Conservation (phyloP, 1,140 invertebrate genomes). For the Brachionus koreanus region DNA sequence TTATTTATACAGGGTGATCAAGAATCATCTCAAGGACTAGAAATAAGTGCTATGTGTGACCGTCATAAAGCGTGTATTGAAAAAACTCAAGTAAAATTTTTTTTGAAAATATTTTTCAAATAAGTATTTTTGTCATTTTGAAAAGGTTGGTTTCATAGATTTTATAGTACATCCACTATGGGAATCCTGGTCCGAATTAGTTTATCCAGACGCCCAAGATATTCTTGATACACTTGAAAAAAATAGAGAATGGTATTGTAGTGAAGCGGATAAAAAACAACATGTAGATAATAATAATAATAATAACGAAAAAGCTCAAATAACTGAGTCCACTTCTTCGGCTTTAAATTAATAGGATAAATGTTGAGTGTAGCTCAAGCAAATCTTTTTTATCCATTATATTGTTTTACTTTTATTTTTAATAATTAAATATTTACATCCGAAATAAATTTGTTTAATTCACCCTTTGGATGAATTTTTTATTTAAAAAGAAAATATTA, state of each 20-base stretch:
- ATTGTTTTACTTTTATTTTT: background rate
- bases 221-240: constrained; percentile 95
- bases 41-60: constrained; percentile 97
- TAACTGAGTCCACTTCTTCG: background rate
- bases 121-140: constrained; percentile 44
- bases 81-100: constrained; percentile 75
- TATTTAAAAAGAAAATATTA: background rate
- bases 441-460: background rate
- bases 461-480: background rate
- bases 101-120: background rate
- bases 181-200: constrained; percentile 98
- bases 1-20: constrained; percentile 80
- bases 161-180: constrained; percentile 96
- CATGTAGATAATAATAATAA: background rate
- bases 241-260: constrained; percentile 87
- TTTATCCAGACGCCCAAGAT: constrained; percentile 94
- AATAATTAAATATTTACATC: background rate
- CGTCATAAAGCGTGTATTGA: constrained; percentile 89
- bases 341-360: background rate
- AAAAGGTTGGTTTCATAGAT: constrained; percentile 93
- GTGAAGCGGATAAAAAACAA: constrained; percentile 32
- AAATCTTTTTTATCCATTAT: background rate
- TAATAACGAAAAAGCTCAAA: constrained; percentile 29
- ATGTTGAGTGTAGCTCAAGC: background rate
- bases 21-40: constrained; percentile 66